Evolutionary conservation across 2,113 vertebrate genomes (phyloP).

Genomic region (Cairina moschata): DNA sequence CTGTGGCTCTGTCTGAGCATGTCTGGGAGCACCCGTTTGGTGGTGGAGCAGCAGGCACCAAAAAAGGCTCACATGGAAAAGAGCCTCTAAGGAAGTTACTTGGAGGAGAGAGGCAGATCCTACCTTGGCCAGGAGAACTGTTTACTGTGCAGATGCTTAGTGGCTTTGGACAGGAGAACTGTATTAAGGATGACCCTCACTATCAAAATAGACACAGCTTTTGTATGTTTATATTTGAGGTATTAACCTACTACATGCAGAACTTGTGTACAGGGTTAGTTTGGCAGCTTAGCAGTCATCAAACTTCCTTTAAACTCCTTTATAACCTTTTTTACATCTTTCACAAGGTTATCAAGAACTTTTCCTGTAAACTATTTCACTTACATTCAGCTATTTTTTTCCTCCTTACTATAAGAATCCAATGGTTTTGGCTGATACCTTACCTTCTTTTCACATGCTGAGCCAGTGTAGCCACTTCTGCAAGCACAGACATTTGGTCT

Average conservation of each 20-base stretch:
- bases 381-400: not conserved
- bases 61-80: not conserved
- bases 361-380: not conserved
- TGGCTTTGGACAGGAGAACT: not conserved
- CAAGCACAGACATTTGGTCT: conserved; percentile 81
- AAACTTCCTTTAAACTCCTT: conserved; percentile 1
- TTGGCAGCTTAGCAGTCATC: not conserved
- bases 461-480: conserved; percentile 64
- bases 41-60: not conserved
- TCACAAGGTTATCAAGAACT: not conserved
- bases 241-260: not conserved
- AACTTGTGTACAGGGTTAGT: not conserved
- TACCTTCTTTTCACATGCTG: conserved; percentile 72
- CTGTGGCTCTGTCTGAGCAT: not conserved
- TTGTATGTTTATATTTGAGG: not conserved
- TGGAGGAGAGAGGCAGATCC: not conserved
- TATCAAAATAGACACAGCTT: not conserved
- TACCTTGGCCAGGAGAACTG: not conserved
- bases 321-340: not conserved
- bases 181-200: not conserved
- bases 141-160: not conserved
- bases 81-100: not conserved
- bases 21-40: not conserved
- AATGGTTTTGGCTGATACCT: not conserved
- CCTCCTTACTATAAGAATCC: not conserved